phyloP scores from a whole-genome alignment of 2,888 invertebrate genomes.

The Pammene fasciana region DNA sequence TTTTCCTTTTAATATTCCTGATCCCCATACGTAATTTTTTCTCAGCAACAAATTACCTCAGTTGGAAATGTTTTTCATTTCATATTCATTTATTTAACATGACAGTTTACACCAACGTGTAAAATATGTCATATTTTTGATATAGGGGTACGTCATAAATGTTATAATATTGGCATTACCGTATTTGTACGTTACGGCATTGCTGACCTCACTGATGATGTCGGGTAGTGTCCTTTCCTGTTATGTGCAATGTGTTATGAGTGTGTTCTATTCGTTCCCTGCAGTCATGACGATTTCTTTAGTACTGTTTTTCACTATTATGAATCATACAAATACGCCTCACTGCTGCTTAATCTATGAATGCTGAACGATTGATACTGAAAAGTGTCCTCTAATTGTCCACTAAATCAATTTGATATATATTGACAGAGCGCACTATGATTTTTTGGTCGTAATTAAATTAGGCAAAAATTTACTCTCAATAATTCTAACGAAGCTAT shows the following conservation, averaged over 20 bases:
- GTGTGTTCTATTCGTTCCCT: conserved; percentile 1
- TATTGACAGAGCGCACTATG: no score
- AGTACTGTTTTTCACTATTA: conserved; percentile 6
- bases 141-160: not conserved
- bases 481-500: no score
- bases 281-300: no score
- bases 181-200: not conserved
- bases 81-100: no score
- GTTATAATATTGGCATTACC: not conserved
- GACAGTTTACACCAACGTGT: no score
- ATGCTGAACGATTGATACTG: not conserved
- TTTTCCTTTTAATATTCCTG: no score
- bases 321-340: not conserved
- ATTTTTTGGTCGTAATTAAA: no score
- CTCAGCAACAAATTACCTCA: no score
- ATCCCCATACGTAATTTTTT: no score
- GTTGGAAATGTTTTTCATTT: not conserved
- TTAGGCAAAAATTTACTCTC: no score
- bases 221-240: conserved; percentile 13
- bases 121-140: not conserved
- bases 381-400: no score
- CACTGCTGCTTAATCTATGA: not conserved
- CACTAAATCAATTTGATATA: no score
- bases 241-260: conserved; percentile 20
- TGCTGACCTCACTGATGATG: conserved; percentile 24